Conservation (phyloP, 2,113 vertebrate species). For the Lepidothrix coronata region DNA sequence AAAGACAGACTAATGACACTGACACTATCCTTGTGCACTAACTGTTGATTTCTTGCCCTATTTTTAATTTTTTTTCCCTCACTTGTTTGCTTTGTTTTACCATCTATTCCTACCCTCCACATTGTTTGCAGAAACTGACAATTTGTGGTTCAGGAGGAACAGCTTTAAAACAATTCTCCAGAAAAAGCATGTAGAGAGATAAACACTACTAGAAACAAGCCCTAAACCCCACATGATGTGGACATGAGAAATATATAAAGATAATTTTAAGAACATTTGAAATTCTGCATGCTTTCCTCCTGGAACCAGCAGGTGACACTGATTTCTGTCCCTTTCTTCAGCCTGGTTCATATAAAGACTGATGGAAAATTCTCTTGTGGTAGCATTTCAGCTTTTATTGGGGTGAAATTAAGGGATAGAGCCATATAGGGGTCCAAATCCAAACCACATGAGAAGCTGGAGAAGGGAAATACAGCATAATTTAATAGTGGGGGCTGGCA, state of each 20-base stretch:
- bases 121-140: not conserved
- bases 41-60: not conserved
- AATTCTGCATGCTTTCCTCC: not conserved
- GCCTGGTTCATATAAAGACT: not conserved
- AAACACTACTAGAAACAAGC: not conserved
- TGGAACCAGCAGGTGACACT: not conserved
- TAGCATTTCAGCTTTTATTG: not conserved
- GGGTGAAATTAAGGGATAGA: not conserved
- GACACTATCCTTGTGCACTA: not conserved
- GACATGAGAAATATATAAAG: not conserved
- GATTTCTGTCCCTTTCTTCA: not conserved
- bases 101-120: not conserved
- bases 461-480: not conserved
- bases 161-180: not conserved
- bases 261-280: not conserved
- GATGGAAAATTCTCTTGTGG: not conserved
- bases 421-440: not conserved
- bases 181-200: not conserved
- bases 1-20: not conserved
- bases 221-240: not conserved
- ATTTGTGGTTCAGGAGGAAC: not conserved
- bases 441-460: not conserved
- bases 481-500: fast-evolving
- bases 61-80: not conserved
- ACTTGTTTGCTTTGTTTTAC: not conserved